Base-by-base conservation (phyloP, 2,888 invertebrate genomes). In the Leucophenga montana region DNA sequence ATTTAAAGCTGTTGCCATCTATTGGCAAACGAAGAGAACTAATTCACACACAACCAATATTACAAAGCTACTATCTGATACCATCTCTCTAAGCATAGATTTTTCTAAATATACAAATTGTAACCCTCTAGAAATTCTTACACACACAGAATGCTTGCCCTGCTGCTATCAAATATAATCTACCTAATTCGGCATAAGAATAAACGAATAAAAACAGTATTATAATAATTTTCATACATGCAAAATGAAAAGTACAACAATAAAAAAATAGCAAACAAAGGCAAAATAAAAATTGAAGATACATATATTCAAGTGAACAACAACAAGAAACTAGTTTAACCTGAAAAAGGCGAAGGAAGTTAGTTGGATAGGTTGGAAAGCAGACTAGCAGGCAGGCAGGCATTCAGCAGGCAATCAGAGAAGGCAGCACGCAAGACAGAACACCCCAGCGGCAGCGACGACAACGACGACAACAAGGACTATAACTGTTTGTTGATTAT, bases 401-500 rank as follows among this genome's bases (percentile, higher is more conserved):
- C n/a, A n/a, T n/a, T n/a, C n/a, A n/a, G n/a, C n/a, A n/a, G n/a
- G n/a, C n/a, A n/a, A n/a, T n/a, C n/a, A n/a, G n/a, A n/a, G n/a
- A n/a, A 56, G 39, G 1, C 50, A 50, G 13, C n/a, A 50, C 50
- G 16, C 50, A 50, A 50, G 50, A 16, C 6, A 50, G 50, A 59
- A 59, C 59, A 59, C 59, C 59, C 59, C 33, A 59, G 56, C 20
- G 53, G 16, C 53, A 18, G 8, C 39, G 9, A 39, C 39, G 11
- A 11, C 39, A 8, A 39, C 39, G 11, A 39, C 39, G 11, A 39
- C 39, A 46, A 62, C 3, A 62, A 33, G 14, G 3, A 62, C 39
- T 20, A 18, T 54, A 31, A 18, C 48, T 72, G 69, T 64, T 72
- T 9, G 67, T 65, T 22, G 62, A 67, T 50, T 73, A 71, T 68